Conservation (phyloP, 1,140 invertebrate genomes). For the Papilio polytes region DNA sequence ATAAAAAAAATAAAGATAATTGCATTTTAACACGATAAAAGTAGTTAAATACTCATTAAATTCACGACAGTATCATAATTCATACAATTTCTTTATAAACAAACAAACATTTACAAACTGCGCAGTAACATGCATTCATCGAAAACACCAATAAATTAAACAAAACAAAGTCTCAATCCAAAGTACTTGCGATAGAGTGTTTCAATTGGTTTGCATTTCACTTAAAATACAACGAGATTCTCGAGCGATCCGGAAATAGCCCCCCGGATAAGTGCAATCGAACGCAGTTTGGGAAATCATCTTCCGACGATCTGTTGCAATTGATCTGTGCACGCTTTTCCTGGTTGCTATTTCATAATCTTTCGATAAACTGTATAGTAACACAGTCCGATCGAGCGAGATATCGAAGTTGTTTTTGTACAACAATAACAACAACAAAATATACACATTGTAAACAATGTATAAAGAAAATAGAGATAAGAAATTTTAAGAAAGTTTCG, state of each 20-base stretch:
- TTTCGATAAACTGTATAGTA: background rate
- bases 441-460: background rate
- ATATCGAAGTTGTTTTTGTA: background rate
- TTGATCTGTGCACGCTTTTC: constrained; percentile 5
- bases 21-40: too few species aligned
- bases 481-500: background rate
- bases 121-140: background rate
- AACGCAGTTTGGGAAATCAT: background rate
- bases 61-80: background rate
- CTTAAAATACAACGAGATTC: constrained; percentile 23
- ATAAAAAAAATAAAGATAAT: too few species aligned
- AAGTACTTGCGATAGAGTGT: constrained; percentile 3
- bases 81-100: background rate
- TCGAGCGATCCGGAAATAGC: constrained; percentile 22
- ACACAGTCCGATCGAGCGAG: background rate
- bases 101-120: background rate
- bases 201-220: constrained; percentile 20
- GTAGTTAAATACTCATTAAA: too few species aligned
- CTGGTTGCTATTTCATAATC: background rate
- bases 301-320: background rate
- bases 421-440: background rate
- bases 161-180: background rate
- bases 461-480: background rate
- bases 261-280: constrained; percentile 10
- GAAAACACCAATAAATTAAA: constrained; percentile 9